Evolutionary conservation across 2,797 vertebrate species (phyloP).

Genomic region (Setipinna tenuifilis): DNA sequence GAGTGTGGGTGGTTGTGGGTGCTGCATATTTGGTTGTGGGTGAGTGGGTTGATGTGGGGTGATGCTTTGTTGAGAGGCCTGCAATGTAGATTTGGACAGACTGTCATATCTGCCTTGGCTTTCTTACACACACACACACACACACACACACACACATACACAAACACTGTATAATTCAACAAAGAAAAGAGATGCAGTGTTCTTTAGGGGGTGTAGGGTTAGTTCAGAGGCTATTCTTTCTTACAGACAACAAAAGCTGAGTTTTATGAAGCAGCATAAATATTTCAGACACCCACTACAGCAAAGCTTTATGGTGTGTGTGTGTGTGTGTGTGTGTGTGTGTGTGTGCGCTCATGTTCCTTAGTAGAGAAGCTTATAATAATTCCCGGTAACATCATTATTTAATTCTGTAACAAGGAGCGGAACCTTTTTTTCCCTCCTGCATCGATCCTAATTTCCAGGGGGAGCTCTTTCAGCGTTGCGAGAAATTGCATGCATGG

Average conservation of each 20-base stretch:
- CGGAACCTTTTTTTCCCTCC: background rate
- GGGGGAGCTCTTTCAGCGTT: background rate
- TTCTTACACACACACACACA: background rate
- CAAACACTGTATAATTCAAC: constrained; percentile 1
- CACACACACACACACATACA: constrained; percentile 2
- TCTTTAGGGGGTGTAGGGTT: background rate
- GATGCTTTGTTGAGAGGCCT: background rate
- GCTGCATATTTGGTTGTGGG: too few relatives aligned
- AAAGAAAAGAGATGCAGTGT: background rate
- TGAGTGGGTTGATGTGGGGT: background rate
- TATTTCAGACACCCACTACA: background rate
- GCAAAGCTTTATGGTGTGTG: background rate
- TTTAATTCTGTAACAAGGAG: background rate
- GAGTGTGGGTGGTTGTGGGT: background rate
- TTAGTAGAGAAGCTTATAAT: background rate
- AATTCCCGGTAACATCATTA: background rate
- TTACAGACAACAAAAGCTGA: background rate
- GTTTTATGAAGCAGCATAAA: background rate
- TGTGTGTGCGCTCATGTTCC: background rate
- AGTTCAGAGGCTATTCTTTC: background rate
- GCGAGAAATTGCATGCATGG: background rate
- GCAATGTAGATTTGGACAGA: background rate
- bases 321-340: constrained; percentile 13
- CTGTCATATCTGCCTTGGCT: constrained; percentile 3
- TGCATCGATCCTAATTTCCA: background rate